These are phyloP conservation scores for Ptychodera flava DNA, from an alignment of 35 echinoderm and acorn worm genomes.

Conservation along the genomic window DNA sequence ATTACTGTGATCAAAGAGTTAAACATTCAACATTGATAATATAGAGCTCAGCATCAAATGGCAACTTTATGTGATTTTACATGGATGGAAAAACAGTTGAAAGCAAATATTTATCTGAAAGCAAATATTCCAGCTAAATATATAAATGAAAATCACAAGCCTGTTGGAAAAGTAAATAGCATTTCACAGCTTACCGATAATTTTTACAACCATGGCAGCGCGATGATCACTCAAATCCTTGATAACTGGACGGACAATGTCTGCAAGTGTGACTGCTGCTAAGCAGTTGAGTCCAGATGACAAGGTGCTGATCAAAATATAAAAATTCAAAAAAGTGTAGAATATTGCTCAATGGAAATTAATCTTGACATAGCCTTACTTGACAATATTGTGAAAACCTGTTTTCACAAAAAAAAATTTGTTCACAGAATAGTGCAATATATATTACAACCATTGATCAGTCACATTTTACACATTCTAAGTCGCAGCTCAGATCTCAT, in stretches of 20 bases:
- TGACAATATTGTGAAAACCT: neutral
- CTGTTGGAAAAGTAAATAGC: too few relatives aligned
- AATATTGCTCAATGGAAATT: neutral
- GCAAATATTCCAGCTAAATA: too few relatives aligned
- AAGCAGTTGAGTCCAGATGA: conserved; percentile 70
- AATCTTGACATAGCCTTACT: neutral
- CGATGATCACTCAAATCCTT: conserved; percentile 19
- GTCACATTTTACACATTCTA: neutral
- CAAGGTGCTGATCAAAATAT: conserved; percentile 39
- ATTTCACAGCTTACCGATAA: conserved; percentile 62
- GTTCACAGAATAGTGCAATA: neutral
- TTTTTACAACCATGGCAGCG: conserved; percentile 34
- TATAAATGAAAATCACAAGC: too few relatives aligned
- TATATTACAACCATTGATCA: neutral
- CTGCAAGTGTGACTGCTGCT: conserved; percentile 57
- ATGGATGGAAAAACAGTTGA: too few relatives aligned
- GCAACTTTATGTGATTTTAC: too few relatives aligned
- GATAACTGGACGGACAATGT: conserved; percentile 34
- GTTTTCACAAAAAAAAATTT: neutral
- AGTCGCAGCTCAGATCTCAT: neutral
- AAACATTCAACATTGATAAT: too few relatives aligned
- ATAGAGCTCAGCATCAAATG: too few relatives aligned
- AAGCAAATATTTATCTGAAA: too few relatives aligned
- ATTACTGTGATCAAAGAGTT: too few relatives aligned
- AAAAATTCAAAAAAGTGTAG: neutral